A percentile compares a stretch with the other conserved stretches of the same genome.
Conservation (phyloP, 1,140 invertebrate genomes). For the Aethina tumida region DNA sequence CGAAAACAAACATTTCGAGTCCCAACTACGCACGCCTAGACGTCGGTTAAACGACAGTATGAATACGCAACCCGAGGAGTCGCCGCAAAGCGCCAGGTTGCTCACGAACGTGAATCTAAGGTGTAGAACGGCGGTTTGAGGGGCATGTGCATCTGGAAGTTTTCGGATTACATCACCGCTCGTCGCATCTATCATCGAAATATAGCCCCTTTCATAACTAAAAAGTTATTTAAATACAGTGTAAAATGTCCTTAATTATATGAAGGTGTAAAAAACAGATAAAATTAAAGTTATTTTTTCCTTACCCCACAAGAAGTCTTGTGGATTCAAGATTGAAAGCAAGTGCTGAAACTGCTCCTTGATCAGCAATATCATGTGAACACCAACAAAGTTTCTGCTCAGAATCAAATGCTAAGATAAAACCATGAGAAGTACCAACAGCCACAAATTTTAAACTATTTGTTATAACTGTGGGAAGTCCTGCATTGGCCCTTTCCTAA, state of each 20-base stretch:
- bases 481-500: conserved; percentile 80
- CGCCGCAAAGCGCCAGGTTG: conserved; percentile 70
- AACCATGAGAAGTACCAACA: conserved; percentile 87
- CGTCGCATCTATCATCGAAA: conserved; percentile 71
- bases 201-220: conserved; percentile 70
- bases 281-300: conserved; percentile 3
- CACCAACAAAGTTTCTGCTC: conserved; percentile 81
- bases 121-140: conserved; percentile 77
- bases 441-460: conserved; percentile 71
- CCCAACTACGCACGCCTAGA: conserved; percentile 78
- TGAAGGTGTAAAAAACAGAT: not conserved
- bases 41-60: conserved; percentile 84
- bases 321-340: conserved; percentile 82
- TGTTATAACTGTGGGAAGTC: conserved; percentile 72
- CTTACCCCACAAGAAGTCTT: conserved; percentile 71
- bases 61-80: conserved; percentile 97
- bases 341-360: conserved; percentile 75
- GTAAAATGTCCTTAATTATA: conserved; percentile 7
- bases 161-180: conserved; percentile 68
- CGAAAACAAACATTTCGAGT: conserved; percentile 84
- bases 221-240: conserved; percentile 8
- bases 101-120: conserved; percentile 54
- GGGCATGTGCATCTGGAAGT: conserved; percentile 77
- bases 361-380: conserved; percentile 55
- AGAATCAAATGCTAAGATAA: conserved; percentile 81